phyloP scores from a whole-genome alignment of 2,113 vertebrate genomes.

The Trichomycterus rosablanca region DNA sequence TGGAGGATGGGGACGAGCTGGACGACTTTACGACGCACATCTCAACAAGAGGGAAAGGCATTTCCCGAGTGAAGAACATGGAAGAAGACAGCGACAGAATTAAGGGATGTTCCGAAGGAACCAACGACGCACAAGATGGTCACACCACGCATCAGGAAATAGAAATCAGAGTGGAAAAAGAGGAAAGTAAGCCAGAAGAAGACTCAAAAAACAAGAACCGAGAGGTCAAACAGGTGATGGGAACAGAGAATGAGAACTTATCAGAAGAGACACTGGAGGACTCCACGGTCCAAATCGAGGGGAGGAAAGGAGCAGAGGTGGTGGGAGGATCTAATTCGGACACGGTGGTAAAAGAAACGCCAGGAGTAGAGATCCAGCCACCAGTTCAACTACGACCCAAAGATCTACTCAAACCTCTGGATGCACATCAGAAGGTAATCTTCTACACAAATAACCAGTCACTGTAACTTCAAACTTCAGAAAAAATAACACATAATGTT shows the following conservation, averaged over 20 bases:
- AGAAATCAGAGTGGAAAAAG: background rate
- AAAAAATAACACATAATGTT: too few species aligned
- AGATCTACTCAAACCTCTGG: slow-evolving; percentile 32
- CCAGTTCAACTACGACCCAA: slow-evolving; percentile 44
- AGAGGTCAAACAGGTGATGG: background rate
- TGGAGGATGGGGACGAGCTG: slow-evolving; percentile 55
- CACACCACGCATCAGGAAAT: background rate
- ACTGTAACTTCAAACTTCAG: too few species aligned
- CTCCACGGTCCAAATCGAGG: background rate
- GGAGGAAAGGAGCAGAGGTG: background rate
- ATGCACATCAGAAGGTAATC: slow-evolving; percentile 30
- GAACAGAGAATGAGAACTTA: background rate
- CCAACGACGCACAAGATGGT: background rate
- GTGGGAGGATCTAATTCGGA: background rate
- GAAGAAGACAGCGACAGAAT: background rate
- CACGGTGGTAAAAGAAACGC: slow-evolving; percentile 15
- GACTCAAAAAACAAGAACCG: background rate
- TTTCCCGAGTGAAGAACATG: slow-evolving; percentile 22
- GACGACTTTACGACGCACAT: slow-evolving; percentile 22
- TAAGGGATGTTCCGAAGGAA: slow-evolving; percentile 1
- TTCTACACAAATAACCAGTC: too few species aligned
- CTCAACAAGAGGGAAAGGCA: slow-evolving; percentile 1
- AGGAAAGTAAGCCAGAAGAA: background rate
- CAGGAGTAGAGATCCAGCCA: slow-evolving; percentile 32
- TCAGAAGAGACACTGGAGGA: background rate